Conservation (phyloP, 2,888 invertebrate genomes). For the Nudaria mundana region DNA sequence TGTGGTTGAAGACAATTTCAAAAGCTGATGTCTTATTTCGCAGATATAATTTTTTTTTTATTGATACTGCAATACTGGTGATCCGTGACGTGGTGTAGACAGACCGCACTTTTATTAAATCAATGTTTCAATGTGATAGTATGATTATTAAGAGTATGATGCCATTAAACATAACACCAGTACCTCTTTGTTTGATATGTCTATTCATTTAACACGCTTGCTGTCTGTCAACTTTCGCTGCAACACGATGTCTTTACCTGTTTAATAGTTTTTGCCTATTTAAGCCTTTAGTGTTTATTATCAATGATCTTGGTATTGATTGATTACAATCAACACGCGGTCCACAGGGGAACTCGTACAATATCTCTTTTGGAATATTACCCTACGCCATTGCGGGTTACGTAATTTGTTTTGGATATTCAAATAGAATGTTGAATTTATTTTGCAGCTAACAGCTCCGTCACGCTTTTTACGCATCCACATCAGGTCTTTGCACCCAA, state of each 20-base stretch:
- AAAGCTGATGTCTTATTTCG: slow-evolving; percentile 44
- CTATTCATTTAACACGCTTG: neutral
- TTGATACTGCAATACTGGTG: slow-evolving; percentile 26
- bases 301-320: too few species aligned
- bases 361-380: too few species aligned
- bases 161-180: slow-evolving; percentile 3
- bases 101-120: slow-evolving; percentile 25
- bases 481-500: too few species aligned
- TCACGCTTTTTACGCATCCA: too few species aligned
- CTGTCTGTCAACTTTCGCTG: neutral
- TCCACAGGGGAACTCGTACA: too few species aligned
- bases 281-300: too few species aligned
- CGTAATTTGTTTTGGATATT: too few species aligned
- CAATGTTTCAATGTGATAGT: slow-evolving; percentile 10
- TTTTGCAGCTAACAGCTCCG: too few species aligned
- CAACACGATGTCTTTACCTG: neutral
- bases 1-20: slow-evolving; percentile 50
- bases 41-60: slow-evolving; percentile 33
- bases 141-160: slow-evolving; percentile 13
- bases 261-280: too few species aligned
- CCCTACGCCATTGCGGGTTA: too few species aligned
- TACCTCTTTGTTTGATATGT: neutral
- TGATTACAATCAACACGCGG: too few species aligned
- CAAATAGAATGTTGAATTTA: too few species aligned
- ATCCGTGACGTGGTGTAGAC: slow-evolving; percentile 20